Conservation (phyloP, 2,888 invertebrate genomes). For the Drosophila atroscutellata region DNA sequence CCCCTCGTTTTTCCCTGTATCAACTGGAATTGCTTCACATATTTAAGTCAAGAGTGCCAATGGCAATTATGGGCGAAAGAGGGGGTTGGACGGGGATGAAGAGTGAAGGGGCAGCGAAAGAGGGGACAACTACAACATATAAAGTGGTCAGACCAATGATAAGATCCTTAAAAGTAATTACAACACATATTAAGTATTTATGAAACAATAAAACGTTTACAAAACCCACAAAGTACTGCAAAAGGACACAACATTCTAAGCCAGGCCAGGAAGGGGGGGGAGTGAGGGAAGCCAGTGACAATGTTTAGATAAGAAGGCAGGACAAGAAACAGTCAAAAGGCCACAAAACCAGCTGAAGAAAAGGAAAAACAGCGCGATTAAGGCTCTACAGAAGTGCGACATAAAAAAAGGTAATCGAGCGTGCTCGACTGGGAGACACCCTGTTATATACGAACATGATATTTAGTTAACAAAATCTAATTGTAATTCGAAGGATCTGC, state of each 20-base stretch:
- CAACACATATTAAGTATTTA: conserved; percentile 78
- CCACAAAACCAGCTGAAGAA: conserved; percentile 8
- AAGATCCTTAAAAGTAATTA: conserved; percentile 73
- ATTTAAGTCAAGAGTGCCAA: conserved; percentile 34
- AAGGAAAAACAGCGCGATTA: conserved; percentile 23
- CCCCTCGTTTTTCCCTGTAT: conserved; percentile 24
- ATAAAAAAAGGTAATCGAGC: conserved; percentile 19
- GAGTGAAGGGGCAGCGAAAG: neutral
- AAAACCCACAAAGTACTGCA: neutral
- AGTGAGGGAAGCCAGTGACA: neutral
- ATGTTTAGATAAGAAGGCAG: conserved; percentile 5
- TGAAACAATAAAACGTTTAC: conserved; percentile 77
- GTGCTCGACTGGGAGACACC: neutral
- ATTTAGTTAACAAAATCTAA: neutral
- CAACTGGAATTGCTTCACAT: conserved; percentile 29
- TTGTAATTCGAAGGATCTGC: neutral
- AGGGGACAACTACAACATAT: conserved; percentile 5
- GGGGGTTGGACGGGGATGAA: neutral
- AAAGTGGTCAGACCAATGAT: conserved; percentile 40
- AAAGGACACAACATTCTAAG: conserved; percentile 1
- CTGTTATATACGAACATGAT: neutral
- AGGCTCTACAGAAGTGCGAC: conserved; percentile 32
- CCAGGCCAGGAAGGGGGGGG: neutral
- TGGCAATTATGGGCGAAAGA: conserved; percentile 34
- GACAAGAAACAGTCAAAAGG: conserved; percentile 58